These are phyloP conservation scores for Drosophila engyochracea DNA, from an alignment of 2,888 invertebrate genomes.

Conservation along the genomic window DNA sequence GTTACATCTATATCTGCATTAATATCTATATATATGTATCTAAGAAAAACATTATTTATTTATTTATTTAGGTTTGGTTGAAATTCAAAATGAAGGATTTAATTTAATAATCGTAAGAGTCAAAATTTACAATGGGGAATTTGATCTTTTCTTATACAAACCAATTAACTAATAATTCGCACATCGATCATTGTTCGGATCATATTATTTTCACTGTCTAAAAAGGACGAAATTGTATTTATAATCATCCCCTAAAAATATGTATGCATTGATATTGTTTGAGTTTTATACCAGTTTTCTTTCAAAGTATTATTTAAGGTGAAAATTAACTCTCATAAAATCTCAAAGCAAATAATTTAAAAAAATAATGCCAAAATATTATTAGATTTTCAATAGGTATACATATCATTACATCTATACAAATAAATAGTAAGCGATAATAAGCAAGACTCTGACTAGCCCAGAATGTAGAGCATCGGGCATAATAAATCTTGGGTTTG, in stretches of 20 bases:
- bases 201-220: not conserved
- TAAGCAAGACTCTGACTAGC: not conserved
- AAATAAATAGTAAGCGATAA: not conserved
- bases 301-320: not conserved
- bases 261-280: not conserved
- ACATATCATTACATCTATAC: not conserved
- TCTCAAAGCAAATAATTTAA: not conserved
- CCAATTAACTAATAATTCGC: too few species aligned
- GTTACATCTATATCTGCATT: not conserved
- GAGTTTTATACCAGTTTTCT: not conserved
- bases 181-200: not conserved
- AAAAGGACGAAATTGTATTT: not conserved
- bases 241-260: not conserved
- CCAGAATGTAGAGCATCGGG: constrained; percentile 56
- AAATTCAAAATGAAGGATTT: too few species aligned
- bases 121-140: too few species aligned
- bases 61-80: too few species aligned
- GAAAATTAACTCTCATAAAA: not conserved
- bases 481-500: constrained; percentile 69
- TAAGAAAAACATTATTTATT: too few species aligned
- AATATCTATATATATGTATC: not conserved
- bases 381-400: not conserved
- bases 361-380: not conserved
- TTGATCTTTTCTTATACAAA: too few species aligned
- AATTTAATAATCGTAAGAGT: too few species aligned